Evolutionary conservation across 2,888 invertebrate species (phyloP).

Genomic region (Ophraella communa): DNA sequence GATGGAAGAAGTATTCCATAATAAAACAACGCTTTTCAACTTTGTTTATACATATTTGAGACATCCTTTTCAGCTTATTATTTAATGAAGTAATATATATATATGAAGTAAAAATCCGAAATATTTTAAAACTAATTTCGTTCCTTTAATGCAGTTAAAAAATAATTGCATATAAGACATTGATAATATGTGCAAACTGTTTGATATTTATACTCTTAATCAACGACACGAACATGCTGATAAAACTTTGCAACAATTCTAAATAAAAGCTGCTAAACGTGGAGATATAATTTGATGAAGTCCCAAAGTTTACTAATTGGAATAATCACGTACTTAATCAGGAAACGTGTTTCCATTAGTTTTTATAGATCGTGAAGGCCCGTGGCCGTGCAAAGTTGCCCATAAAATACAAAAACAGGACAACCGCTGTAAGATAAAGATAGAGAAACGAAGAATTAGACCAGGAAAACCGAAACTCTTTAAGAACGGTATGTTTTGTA

Average conservation of each 20-base stretch:
- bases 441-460: constrained; percentile 12
- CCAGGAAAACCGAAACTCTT: constrained; percentile 6
- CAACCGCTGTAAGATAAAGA: constrained; percentile 27
- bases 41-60: no score
- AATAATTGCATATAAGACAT: no score
- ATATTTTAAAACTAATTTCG: no score
- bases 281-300: constrained; percentile 36
- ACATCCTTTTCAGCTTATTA: no score
- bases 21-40: no score
- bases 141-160: no score
- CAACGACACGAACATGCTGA: not conserved
- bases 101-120: no score
- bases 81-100: no score
- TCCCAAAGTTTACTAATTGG: constrained; percentile 46
- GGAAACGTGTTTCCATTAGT: constrained; percentile 49
- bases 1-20: no score
- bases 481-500: not conserved
- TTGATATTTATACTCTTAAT: not conserved
- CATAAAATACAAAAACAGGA: constrained; percentile 48
- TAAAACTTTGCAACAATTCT: not conserved
- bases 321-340: constrained; percentile 50
- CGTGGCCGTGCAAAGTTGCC: constrained; percentile 43
- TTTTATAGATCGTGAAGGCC: constrained; percentile 49
- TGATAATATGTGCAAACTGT: not conserved
- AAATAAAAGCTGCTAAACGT: constrained; percentile 12